These are phyloP conservation scores for Acronicta alni DNA, from an alignment of 2,888 invertebrate genomes.

Conservation along the genomic window DNA sequence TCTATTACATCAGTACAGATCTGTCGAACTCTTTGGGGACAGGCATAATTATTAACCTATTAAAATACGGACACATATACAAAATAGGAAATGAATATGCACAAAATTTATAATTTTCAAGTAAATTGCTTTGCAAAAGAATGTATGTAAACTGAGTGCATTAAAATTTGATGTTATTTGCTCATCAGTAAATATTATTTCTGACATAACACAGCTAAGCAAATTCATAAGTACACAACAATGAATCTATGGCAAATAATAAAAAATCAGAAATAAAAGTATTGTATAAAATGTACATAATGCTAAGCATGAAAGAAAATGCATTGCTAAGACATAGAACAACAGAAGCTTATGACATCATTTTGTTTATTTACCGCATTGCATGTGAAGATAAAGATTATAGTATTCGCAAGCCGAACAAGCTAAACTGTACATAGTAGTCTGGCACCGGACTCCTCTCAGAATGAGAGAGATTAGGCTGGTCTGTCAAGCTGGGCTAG, in stretches of 20 bases:
- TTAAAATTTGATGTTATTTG: constrained; percentile 15
- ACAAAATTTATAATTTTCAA: neutral
- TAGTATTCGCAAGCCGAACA: too few species aligned
- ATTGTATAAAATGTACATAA: neutral
- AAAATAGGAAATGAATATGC: neutral
- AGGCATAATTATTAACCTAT: constrained; percentile 61
- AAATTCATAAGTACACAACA: constrained; percentile 2
- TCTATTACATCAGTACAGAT: too few species aligned
- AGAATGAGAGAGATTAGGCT: too few species aligned
- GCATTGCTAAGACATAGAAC: neutral
- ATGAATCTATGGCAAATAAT: constrained; percentile 3
- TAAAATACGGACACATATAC: too few species aligned
- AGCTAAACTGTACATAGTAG: too few species aligned
- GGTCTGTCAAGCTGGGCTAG: too few species aligned
- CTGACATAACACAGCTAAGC: constrained; percentile 6
- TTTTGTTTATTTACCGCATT: too few species aligned
- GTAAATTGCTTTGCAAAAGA: neutral
- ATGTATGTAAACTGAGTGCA: neutral
- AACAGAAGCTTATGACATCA: neutral
- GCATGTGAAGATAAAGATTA: too few species aligned
- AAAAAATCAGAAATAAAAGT: neutral
- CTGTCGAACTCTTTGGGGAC: too few species aligned
- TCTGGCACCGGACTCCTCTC: too few species aligned
- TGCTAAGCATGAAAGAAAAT: neutral
- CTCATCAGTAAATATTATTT: constrained; percentile 9